Evolutionary conservation across 2,113 vertebrate genomes (phyloP), one percentile per base, ranked within the genome.

Genomic region (Bufo gargarizans): DNA sequence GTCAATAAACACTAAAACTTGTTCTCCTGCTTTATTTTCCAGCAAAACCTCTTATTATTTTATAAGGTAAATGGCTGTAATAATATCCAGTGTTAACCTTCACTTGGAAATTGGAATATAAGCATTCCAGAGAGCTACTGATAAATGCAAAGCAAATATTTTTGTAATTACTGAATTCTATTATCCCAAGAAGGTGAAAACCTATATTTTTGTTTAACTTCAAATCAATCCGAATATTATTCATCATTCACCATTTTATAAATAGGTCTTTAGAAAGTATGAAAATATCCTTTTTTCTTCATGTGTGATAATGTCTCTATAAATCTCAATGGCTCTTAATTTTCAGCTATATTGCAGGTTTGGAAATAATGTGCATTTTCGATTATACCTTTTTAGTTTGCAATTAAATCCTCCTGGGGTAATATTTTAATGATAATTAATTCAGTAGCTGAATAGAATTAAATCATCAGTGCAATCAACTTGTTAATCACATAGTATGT

Each of bases 391-490:
- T 85, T 85, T 85, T 59, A 74, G 53, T 45, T 43, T 22, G 83
- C 59, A 76, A 72, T 85, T 85, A 85, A 74, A 74, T 59, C 76
- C 74, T 61, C 58, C 1, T 65, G 43, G 20, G 53, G 50, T 84
- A 63, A 88, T 53, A 84, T 84, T 84, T 84, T 84, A 84, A 71
- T 84, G 82, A 33, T 84, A 84, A 84, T 84, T 63, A 84, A 67
- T 71, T 65, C 59, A 84, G 82, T 55, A 33, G 65, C 17, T 84
- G 82, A 84, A 71, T 55, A 84, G 49, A 69, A 71, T 84, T 84
- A 71, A 84, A 84, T 84, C 63, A 83, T 83, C 82, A 69, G 63
- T 22, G 82, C 49, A 84, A 84, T 84, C 82, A 84, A 71, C n/a
- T 67, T 71, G 63, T 55, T 71, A 84, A 84, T 84, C 49, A 84